Percentiles rank a stretch among this genome's conserved stretches.
Evolutionary conservation across 2,113 vertebrate species (phyloP).

Genomic region (Salvelinus namaycush): DNA sequence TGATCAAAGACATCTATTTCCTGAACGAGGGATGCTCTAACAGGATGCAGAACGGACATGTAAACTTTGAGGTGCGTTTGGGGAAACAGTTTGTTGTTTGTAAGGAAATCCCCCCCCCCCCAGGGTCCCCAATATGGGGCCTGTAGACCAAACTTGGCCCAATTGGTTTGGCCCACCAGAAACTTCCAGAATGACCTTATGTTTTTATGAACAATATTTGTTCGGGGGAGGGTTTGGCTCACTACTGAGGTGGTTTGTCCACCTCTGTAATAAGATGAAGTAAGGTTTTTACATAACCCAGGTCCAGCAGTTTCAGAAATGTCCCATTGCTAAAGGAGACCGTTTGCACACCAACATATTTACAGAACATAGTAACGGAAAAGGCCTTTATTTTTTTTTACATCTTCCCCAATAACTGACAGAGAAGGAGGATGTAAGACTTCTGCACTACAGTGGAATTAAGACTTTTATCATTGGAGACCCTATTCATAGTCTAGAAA

Average conservation of each 20-base stretch:
- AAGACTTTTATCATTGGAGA: neutral
- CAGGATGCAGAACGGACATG: constrained; percentile 85
- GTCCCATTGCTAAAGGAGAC: neutral
- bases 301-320: neutral
- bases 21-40: constrained; percentile 91
- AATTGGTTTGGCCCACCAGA: too few species aligned
- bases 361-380: constrained; percentile 3
- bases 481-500: neutral
- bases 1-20: constrained; percentile 97
- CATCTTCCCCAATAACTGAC: constrained; percentile 29
- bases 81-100: neutral
- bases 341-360: neutral
- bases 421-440: constrained; percentile 46
- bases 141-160: too few species aligned
- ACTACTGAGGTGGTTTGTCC: too few species aligned
- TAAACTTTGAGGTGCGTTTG: constrained; percentile 88
- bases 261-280: neutral
- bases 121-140: too few species aligned
- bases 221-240: too few species aligned
- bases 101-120: constrained; percentile 14
- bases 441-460: neutral
- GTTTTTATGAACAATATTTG: too few species aligned
- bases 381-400: neutral
- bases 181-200: too few species aligned
- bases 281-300: neutral